A percentile compares a stretch with the other conserved stretches of the same genome.
Evolutionary conservation across 2,888 invertebrate species (phyloP).

Genomic region (Ichneumoninae sp.): DNA sequence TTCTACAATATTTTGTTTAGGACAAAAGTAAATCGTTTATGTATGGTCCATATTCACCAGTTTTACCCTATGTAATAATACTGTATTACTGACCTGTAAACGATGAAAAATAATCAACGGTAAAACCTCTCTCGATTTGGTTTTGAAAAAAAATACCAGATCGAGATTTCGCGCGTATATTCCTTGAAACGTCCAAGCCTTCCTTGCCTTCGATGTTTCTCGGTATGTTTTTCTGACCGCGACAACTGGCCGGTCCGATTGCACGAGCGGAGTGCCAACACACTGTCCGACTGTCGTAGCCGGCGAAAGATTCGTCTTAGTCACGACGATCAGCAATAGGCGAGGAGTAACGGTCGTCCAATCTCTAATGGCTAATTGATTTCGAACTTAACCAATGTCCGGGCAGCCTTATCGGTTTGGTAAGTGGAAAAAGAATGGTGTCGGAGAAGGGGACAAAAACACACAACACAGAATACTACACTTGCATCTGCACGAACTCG

Average conservation of each 20-base stretch:
- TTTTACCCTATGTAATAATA: not conserved
- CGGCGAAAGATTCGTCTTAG: not conserved
- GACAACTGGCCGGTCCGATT: not conserved
- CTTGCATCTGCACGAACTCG: not conserved
- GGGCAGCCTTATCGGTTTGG: not conserved
- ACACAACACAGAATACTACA: not conserved
- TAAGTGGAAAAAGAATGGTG: not conserved
- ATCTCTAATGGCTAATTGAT: slow-evolving; percentile 43
- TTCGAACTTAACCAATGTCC: slow-evolving; percentile 15
- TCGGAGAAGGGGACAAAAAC: not conserved
- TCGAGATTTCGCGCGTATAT: not conserved
- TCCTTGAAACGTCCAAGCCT: not conserved
- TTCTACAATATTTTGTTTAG: not conserved
- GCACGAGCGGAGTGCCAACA: not conserved
- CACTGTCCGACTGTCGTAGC: not conserved
- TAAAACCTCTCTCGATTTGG: not conserved
- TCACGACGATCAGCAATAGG: not conserved
- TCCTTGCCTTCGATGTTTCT: not conserved
- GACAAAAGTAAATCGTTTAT: not conserved
- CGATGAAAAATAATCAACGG: not conserved
- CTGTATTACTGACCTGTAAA: not conserved
- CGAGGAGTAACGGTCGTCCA: slow-evolving; percentile 4
- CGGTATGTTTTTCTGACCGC: not conserved
- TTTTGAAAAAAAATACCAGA: not conserved
- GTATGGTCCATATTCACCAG: no score